Base-by-base conservation (phyloP, 92 coral and sea anemone species). In the Meandrina meandrites region DNA sequence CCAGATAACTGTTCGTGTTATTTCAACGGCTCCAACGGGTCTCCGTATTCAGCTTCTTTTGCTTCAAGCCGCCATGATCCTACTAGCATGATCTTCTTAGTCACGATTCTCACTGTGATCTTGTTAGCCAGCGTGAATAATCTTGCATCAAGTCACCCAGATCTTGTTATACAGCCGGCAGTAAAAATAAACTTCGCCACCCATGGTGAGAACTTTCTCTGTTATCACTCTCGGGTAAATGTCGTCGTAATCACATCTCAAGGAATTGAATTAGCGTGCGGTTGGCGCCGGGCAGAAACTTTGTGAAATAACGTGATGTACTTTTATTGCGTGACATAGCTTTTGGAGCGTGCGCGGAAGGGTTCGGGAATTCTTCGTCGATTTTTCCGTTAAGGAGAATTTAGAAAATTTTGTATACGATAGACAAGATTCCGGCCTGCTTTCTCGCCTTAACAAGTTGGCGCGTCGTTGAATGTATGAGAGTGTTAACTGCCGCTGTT, bases 51-150 rank as follows among this genome's bases (percentile, higher is more conserved):
- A n/a, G 6, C 31, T n/a, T 64, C 3, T 64, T 22, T n/a, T 24
- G 70, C 70, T n/a, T 1, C 31, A 64, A 28, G 24, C 16, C 17
- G 27, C 34, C 42, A 15, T n/a, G 32, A 48, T 18, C 45, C 9
- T 28, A 48, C 45, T 66, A 27, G 40, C 40, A 3, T 30, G 34
- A 81, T 81, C 85, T 27, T 32, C 76, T 81, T 81, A 68, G 76
- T n/a, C 15, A 12, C 14, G 31, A 64, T n/a, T 36, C 47, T 34
- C 30, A 24, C 47, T 50, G 28, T 68, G 51, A 81, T 81, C 76
- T 70, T 17, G 53, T 81, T 81, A 67, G 28, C 13, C 34, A 66
- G 34, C 34, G 17, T 27, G 27, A 66, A 54, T 54, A 54, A 66
- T 66, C 71, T 66, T 5, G 13, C 71, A 66, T n/a, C 27, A 34